Percentiles rank a stretch among this genome's conserved stretches.
phyloP scores from a whole-genome alignment of 2,888 invertebrate species.

The Agrotis ipsilon region DNA sequence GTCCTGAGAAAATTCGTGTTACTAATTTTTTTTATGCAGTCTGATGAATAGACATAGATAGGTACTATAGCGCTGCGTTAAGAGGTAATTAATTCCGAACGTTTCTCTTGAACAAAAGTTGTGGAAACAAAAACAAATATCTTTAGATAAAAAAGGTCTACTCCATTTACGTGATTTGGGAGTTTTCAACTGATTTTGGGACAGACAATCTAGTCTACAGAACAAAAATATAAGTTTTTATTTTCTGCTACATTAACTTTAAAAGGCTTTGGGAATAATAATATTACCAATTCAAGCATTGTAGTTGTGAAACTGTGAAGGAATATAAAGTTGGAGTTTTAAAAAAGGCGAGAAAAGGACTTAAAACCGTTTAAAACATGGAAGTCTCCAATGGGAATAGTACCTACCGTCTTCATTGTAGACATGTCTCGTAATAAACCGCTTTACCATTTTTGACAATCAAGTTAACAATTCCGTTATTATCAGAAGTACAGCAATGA shows the following conservation, averaged over 20 bases:
- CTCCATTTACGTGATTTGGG: too few species aligned
- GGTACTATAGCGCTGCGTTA: too few species aligned
- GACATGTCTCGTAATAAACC: background rate
- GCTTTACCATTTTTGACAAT: background rate
- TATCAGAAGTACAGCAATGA: too few species aligned
- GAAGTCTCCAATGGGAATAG: background rate
- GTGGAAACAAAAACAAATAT: too few species aligned
- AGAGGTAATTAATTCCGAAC: too few species aligned
- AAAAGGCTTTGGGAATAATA: constrained; percentile 13
- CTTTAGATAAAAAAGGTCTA: too few species aligned
- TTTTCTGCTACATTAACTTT: constrained; percentile 13
- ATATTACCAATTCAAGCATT: constrained; percentile 21
- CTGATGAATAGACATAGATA: too few species aligned
- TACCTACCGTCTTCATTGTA: background rate
- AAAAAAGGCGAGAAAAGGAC: background rate
- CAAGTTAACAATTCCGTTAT: background rate
- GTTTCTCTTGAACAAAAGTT: too few species aligned
- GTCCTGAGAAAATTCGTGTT: too few species aligned
- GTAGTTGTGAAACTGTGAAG: background rate
- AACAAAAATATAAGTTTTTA: background rate
- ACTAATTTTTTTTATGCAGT: too few species aligned
- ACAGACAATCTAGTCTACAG: background rate
- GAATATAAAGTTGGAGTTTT: constrained; percentile 15
- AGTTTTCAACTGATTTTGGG: background rate
- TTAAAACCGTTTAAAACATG: constrained; percentile 2